Evolutionary conservation across 1,140 invertebrate genomes (phyloP), one percentile per base, ranked within the genome.

Genomic region (Calosoma granatense): DNA sequence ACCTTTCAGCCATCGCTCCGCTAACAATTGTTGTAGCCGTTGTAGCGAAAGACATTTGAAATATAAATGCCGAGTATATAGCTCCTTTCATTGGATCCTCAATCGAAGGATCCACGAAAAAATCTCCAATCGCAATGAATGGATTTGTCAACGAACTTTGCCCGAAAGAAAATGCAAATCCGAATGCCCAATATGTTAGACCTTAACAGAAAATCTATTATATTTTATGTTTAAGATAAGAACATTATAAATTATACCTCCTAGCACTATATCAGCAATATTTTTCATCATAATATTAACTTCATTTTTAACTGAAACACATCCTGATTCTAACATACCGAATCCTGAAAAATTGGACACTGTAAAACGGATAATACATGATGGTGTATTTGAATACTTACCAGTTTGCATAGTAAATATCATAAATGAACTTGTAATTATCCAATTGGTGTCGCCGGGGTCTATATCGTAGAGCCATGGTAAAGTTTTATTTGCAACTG

Each of bases 221-320:
- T 4, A 53, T 12, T 20, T 20, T 4, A 53, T 53, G 17, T 53
- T 51, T 51, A 59, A 23, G 1, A 55, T 56, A 19, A 23, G 9
- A 41, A n/a, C n/a, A n/a, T n/a, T n/a, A n/a, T n/a, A n/a, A n/a
- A n/a, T n/a, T 43, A 72, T 63, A 78, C 81, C 93, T 14, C 94
- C 94, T 1, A 97, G 78, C 9, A 94, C 88, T 54, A 97, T 91
- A 62, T 96, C 92, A 1, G 91, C 88, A 0, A 94, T 84, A 66
- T 96, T 96, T 71, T 94, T 95, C 87, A 95, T 92, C 92, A 95
- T 94, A n/a, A 95, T 94, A 65, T 95, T 94, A 0, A 94, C 90
- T 78, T 95, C 93, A 66, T 95, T 95, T 73, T 95, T 96, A 22
- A 91, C 78, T 0, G 90, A 92, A 0, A 95, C 92, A 63, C 90